phyloP scores from a whole-genome alignment of 1,140 invertebrate species.

The Calliphora vicina region DNA sequence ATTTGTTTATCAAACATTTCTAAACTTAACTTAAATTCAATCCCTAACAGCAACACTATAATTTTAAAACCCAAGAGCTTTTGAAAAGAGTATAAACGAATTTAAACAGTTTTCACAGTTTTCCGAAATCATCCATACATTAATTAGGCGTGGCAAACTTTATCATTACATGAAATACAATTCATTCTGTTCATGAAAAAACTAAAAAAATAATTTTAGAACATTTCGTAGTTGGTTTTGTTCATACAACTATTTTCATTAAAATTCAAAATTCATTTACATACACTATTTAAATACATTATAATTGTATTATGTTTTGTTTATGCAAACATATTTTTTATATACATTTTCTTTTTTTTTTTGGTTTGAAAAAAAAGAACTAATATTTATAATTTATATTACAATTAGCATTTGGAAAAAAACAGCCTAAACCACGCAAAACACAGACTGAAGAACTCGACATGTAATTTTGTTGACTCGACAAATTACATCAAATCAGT shows the following conservation, averaged over 20 bases:
- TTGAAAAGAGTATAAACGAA: slow-evolving; percentile 36
- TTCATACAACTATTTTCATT: not conserved
- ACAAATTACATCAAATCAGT: slow-evolving; percentile 28
- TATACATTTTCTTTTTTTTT: not conserved
- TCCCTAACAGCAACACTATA: slow-evolving; percentile 50
- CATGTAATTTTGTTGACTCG: slow-evolving; percentile 43
- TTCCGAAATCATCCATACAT: slow-evolving; percentile 37
- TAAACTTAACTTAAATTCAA: no score
- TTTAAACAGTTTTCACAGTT: slow-evolving; percentile 63
- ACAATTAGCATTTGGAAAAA: slow-evolving; percentile 37
- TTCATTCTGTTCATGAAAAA: no score
- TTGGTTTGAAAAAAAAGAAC: not conserved
- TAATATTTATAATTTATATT: not conserved
- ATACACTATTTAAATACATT: no score
- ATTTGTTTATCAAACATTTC: no score
- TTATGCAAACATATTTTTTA: not conserved
- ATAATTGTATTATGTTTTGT: not conserved
- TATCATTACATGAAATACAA: no score
- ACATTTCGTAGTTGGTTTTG: not conserved
- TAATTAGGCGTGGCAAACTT: not conserved
- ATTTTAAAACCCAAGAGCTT: slow-evolving; percentile 57
- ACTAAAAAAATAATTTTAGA: not conserved
- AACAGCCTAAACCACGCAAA: slow-evolving; percentile 63
- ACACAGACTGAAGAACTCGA: slow-evolving; percentile 63
- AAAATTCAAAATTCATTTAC: not conserved